A percentile compares a stretch with the other conserved stretches of the same genome.
phyloP scores from a whole-genome alignment of 2,888 invertebrate genomes.

The Noctua janthe region DNA sequence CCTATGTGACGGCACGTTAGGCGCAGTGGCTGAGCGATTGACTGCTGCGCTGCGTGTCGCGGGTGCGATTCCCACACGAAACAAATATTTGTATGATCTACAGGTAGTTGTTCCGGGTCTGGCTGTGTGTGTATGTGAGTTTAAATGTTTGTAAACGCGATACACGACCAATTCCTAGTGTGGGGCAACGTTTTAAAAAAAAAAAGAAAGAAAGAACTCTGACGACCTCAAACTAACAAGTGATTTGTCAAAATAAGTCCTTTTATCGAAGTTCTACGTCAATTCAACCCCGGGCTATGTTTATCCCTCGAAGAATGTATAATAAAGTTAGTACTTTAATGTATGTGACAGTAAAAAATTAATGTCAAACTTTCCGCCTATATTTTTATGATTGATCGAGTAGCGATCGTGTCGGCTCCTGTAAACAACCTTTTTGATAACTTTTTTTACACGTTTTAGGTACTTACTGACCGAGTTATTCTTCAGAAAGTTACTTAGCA shows the following conservation, averaged over 20 bases:
- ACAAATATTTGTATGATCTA: too few species aligned
- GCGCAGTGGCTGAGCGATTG: too few species aligned
- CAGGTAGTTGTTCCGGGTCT: too few species aligned
- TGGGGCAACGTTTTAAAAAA: too few species aligned
- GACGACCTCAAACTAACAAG: not conserved
- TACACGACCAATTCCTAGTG: too few species aligned
- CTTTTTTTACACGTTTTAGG: slow-evolving; percentile 38
- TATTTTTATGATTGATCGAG: slow-evolving; percentile 44
- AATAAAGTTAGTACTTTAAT: slow-evolving; percentile 12
- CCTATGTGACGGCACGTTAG: too few species aligned
- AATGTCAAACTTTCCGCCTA: slow-evolving; percentile 20
- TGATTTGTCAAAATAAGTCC: slow-evolving; percentile 3
- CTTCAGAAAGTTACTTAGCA: slow-evolving; percentile 9
- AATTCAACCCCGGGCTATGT: not conserved
- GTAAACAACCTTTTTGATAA: slow-evolving; percentile 4
- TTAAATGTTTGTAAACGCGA: too few species aligned
- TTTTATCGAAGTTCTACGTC: slow-evolving; percentile 8
- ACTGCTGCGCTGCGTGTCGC: too few species aligned
- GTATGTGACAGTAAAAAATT: slow-evolving; percentile 25
- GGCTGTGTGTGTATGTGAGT: too few species aligned
- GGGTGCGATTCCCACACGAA: too few species aligned
- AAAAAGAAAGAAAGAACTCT: not conserved
- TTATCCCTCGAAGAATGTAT: not conserved
- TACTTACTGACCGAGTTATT: slow-evolving; percentile 19
- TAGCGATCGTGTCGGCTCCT: not conserved